A percentile compares a stretch with the other conserved stretches of the same genome.
Evolutionary conservation across 2,113 vertebrate genomes (phyloP).

Genomic region (Spheniscus mendiculus): DNA sequence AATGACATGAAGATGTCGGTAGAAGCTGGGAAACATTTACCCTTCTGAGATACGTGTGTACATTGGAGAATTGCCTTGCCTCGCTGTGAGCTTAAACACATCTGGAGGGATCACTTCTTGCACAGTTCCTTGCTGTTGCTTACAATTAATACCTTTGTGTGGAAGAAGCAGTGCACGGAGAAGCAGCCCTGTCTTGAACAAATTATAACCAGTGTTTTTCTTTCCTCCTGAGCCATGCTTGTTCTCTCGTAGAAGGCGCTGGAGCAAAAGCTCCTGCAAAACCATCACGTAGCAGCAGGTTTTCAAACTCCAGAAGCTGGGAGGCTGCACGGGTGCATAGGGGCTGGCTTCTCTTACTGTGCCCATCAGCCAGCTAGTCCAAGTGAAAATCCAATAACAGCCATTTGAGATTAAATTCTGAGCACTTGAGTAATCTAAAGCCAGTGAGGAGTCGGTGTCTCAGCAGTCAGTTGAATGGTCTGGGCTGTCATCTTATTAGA

Average conservation of each 20-base stretch:
- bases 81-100: not conserved
- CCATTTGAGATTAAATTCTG: slow-evolving; percentile 65
- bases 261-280: not conserved
- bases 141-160: not conserved
- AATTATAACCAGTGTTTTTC: not conserved
- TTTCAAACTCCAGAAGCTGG: not conserved
- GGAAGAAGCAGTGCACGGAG: not conserved
- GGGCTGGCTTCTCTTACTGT: not conserved
- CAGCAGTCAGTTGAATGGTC: slow-evolving; percentile 62
- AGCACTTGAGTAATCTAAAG: slow-evolving; percentile 66
- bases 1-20: slow-evolving; percentile 38
- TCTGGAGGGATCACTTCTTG: slow-evolving; percentile 11
- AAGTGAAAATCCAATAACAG: slow-evolving; percentile 19
- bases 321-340: not conserved
- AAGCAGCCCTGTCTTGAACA: not conserved
- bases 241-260: not conserved
- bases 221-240: not conserved
- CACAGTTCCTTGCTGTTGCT: not conserved
- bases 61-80: slow-evolving; percentile 60
- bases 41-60: slow-evolving; percentile 44
- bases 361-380: not conserved
- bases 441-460: slow-evolving; percentile 52
- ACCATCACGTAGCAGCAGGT: not conserved
- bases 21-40: slow-evolving; percentile 67
- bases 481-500: slow-evolving; percentile 66